Evolutionary conservation across 2,888 invertebrate genomes (phyloP), one percentile per base, ranked within the genome.

Genomic region (Leistus spinibarbis): DNA sequence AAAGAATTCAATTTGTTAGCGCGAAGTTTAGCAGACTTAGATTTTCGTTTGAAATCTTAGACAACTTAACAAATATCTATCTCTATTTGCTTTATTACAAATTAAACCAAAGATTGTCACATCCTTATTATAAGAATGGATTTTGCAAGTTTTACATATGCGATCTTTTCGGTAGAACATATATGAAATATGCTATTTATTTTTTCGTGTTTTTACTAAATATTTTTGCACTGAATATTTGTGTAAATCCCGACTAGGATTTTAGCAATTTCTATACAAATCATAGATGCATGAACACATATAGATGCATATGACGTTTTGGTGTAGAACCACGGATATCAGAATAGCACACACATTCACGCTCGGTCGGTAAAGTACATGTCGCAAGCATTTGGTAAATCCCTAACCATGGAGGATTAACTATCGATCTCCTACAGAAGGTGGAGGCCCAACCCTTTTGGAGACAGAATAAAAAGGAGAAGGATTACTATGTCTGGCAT

Each of bases 401-500:
- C 72, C 24, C 27, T 19, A 40, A 40, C 40, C 40, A 13, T 7
- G 23, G 63, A 65, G 66, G 66, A 72, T 72, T 65, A 72, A 24
- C 56, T 72, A 72, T 72, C 66, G 72, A 72, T 65, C 69, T 40
- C 20, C 3, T 57, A 5, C 57, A 13, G 3, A 40, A 5, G 13
- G 20, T 16, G 64, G 24, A 64, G 23, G 24, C 17, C 5, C 57
- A 65, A 65, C 65, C 56, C 66, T 72, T 66, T 72, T 40, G 72
- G 65, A 27, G 64, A 72, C 40, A 10, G 40, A 40, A 27, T 9
- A 27, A 27, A 27, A 27, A 27, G 3, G 40, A 57, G 54, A 71
- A 69, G 56, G 72, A 72, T 72, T 72, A 72, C 72, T 65, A 72
- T 66, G 65, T 66, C 72, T 72, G 72, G n/a, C 27, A 56, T 66